Evolutionary conservation across 2,888 invertebrate species (phyloP), one percentile per base, ranked within the genome.

Genomic region (Busseola fusca): DNA sequence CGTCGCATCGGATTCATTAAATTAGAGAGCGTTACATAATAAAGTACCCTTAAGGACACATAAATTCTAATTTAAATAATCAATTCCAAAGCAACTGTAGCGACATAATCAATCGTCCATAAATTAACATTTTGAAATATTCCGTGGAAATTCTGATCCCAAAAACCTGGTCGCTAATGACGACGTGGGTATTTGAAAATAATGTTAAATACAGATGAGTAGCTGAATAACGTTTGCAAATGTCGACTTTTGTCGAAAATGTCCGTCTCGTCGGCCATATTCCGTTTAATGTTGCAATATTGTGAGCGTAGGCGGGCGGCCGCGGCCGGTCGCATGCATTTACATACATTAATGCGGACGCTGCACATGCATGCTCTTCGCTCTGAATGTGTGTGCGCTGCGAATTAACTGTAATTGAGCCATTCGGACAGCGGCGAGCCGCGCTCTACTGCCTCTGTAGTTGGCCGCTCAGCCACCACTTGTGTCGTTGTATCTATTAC

Each of bases 361-460:
- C 90, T 91, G 92, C 92, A 92, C 94, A 94, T 94, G 94, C 93
- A 94, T 93, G 92, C 92, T 90, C 90, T 90, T 90, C 89, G 88
- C 91, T 90, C 90, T 90, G 90, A 92, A 94, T 95, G 92, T 95
- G 94, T 95, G 95, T 95, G 93, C 92, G 92, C 90, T 93, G 91
- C 93, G 94, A 94, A 95, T 95, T 95, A 95, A 95, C 95, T 94
- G 95, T 95, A 94, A 95, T 95, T 95, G 95, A 95, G 95, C 94
- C 93, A 95, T 95, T 95, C 92, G 93, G 92, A 93, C 92, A 93
- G 91, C 90, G 91, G 90, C 90, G 85, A 90, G 89, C 90, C 88
- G 89, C 90, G 93, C 92, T 92, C 89, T 87, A 89, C 89, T 93
- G 91, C 91, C 90, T 91, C 88, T 85, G 83, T 86, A 90, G 90